phyloP scores from a whole-genome alignment of 1,140 invertebrate species.

The Linepithema humile region DNA sequence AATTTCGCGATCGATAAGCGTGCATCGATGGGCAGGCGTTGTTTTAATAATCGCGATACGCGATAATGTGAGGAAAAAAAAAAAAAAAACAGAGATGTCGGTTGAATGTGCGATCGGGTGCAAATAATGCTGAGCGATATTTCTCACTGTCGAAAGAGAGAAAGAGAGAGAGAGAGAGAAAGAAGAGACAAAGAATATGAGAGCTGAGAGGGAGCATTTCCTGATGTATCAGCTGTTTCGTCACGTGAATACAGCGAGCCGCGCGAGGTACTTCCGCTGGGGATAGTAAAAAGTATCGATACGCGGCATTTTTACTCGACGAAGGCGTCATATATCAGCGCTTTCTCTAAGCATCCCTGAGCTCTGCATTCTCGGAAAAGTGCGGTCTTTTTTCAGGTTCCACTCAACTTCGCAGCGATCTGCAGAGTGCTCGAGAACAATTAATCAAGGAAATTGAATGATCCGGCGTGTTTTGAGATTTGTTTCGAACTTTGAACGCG shows the following conservation, averaged over 20 bases:
- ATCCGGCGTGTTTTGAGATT: too few relatives aligned
- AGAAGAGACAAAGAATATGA: not conserved
- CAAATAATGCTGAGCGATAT: not conserved
- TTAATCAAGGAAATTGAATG: not conserved
- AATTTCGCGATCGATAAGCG: not conserved
- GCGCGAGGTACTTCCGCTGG: not conserved
- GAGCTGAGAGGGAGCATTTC: not conserved
- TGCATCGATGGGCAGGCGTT: not conserved
- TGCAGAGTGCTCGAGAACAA: not conserved
- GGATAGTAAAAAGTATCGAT: conserved; percentile 7
- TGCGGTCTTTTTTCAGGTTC: not conserved
- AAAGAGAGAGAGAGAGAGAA: not conserved
- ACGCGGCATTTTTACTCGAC: conserved; percentile 3
- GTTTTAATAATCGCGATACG: not conserved
- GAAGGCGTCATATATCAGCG: not conserved
- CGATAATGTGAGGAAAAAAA: not conserved
- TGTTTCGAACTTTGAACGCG: too few relatives aligned
- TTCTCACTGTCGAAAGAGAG: not conserved
- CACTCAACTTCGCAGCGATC: not conserved
- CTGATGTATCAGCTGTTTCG: conserved; percentile 26
- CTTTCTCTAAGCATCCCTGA: conserved; percentile 1
- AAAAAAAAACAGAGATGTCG: not conserved
- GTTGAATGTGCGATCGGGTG: not conserved
- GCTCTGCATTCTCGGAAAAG: not conserved
- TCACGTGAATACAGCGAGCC: not conserved